phyloP scores from a whole-genome alignment of 2,797 vertebrate species.

The Sebastes diploproa region DNA sequence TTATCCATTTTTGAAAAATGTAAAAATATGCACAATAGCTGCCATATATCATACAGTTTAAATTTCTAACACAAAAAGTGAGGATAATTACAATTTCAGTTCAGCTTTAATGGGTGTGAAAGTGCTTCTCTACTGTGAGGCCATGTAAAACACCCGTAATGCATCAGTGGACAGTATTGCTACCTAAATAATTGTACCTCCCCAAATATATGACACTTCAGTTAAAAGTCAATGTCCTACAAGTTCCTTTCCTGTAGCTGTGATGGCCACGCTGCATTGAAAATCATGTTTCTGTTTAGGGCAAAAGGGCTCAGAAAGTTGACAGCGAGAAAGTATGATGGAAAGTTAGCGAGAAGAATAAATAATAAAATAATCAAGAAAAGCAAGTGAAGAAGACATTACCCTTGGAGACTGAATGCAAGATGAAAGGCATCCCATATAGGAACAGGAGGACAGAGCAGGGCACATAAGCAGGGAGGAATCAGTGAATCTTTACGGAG shows the following conservation, averaged over 20 bases:
- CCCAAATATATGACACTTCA: not conserved
- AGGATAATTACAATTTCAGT: not conserved
- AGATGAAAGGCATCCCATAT: slow-evolving; percentile 57
- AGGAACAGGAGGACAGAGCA: slow-evolving; percentile 54
- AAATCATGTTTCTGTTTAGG: not conserved
- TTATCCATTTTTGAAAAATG: not conserved
- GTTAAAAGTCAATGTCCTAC: not conserved
- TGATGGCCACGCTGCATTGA: not conserved
- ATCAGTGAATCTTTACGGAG: slow-evolving; percentile 66
- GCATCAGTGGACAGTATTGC: not conserved
- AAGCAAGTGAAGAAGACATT: slow-evolving; percentile 49
- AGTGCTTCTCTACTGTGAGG: not conserved
- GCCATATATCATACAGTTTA: not conserved
- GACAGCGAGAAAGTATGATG: slow-evolving; percentile 8
- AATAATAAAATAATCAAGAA: slow-evolving; percentile 36
- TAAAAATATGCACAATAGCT: not conserved
- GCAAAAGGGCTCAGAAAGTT: slow-evolving; percentile 13
- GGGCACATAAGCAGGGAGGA: slow-evolving; percentile 48
- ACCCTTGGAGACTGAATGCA: slow-evolving; percentile 57
- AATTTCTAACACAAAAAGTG: not conserved
- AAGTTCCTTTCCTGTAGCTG: not conserved
- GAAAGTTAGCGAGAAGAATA: slow-evolving; percentile 21
- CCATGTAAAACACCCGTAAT: not conserved
- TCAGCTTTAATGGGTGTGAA: slow-evolving; percentile 4
- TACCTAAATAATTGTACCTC: not conserved